A percentile compares a stretch with the other conserved stretches of the same genome.
These are phyloP conservation scores for Scortum barcoo DNA, from an alignment of 2,113 vertebrate genomes.

Conservation along the genomic window DNA sequence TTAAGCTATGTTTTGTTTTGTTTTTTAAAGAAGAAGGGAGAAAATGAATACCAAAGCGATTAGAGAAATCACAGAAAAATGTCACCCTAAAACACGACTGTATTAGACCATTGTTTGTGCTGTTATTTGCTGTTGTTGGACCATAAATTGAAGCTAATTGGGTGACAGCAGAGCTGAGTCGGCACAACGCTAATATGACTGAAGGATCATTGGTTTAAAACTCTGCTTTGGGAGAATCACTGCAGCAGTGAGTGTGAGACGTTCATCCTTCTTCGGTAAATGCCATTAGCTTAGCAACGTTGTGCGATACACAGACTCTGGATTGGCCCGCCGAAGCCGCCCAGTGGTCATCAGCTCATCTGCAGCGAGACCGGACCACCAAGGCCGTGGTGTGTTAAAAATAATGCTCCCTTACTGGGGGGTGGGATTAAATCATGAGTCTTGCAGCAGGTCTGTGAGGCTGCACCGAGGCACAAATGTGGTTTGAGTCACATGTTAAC, in stretches of 20 bases:
- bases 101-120: constrained; percentile 34
- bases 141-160: constrained; percentile 75
- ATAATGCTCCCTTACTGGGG: background rate
- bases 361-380: background rate
- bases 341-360: constrained; percentile 27
- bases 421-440: constrained; percentile 12
- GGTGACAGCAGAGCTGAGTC: constrained; percentile 58
- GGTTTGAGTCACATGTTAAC: background rate
- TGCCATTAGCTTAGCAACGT: constrained; percentile 38
- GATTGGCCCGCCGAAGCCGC: constrained; percentile 16
- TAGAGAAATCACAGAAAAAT: constrained; percentile 18
- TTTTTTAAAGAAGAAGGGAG: background rate
- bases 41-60: background rate
- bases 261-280: constrained; percentile 46
- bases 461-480: background rate
- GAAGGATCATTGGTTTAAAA: constrained; percentile 63
- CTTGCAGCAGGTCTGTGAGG: background rate
- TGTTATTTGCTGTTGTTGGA: constrained; percentile 40
- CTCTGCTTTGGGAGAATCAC: constrained; percentile 58
- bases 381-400: background rate
- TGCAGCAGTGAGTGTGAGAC: constrained; percentile 35
- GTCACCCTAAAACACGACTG: constrained; percentile 10
- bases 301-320: constrained; percentile 4
- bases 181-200: constrained; percentile 49
- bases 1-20: constrained; percentile 14